phyloP scores from a whole-genome alignment of 92 coral and sea anemone genomes.

The Meandrina meandrites region DNA sequence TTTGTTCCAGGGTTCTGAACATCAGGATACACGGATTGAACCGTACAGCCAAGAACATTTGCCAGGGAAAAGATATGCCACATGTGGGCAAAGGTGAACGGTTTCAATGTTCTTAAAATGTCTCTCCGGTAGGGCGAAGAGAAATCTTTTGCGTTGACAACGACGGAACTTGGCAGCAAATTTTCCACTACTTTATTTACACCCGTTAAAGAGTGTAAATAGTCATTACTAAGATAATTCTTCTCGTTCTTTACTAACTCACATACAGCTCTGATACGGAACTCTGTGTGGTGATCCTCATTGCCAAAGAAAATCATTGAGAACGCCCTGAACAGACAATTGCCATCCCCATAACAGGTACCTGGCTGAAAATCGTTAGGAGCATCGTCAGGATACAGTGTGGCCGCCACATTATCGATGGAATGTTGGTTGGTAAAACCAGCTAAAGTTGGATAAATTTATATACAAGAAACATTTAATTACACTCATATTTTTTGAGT shows the following conservation, averaged over 20 bases:
- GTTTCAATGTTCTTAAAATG: constrained; percentile 44
- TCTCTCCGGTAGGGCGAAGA: constrained; percentile 37
- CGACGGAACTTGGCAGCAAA: constrained; percentile 43
- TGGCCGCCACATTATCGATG: constrained; percentile 46
- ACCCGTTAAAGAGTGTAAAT: constrained; percentile 39
- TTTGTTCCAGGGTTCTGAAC: constrained; percentile 56
- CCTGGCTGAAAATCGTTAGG: constrained; percentile 39
- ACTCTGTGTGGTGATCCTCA: constrained; percentile 47
- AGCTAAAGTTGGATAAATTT: constrained; percentile 37
- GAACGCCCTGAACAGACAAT: constrained; percentile 18
- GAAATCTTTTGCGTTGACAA: constrained; percentile 25
- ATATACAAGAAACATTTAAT: constrained; percentile 26
- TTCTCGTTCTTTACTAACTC: constrained; percentile 38
- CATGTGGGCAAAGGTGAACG: constrained; percentile 44
- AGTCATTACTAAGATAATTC: constrained; percentile 27
- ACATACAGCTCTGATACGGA: constrained; percentile 32
- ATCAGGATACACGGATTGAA: constrained; percentile 41
- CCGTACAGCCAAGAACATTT: constrained; percentile 51
- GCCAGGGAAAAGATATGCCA: constrained; percentile 56
- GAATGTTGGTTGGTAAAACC: constrained; percentile 28
- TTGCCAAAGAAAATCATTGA: constrained; percentile 38
- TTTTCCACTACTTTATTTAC: constrained; percentile 29
- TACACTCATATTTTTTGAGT: no score
- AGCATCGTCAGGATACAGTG: constrained; percentile 48
- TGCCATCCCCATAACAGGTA: constrained; percentile 44